A percentile compares a stretch with the other conserved stretches of the same genome.
Conservation (phyloP, 35 echinoderm and acorn worm genomes). For the Hemicentrotus pulcherrimus region DNA sequence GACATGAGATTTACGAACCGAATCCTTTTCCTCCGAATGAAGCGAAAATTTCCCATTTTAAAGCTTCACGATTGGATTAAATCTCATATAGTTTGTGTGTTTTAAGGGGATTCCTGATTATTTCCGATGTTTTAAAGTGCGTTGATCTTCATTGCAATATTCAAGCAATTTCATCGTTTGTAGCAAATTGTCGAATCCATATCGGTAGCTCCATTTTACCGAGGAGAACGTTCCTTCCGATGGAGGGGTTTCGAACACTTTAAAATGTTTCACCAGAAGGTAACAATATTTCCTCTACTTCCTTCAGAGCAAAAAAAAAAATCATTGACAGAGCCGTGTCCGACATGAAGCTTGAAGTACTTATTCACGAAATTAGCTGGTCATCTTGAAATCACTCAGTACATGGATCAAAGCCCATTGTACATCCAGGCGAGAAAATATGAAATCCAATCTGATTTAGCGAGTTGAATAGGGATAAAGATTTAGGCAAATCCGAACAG, state of each 20-base stretch:
- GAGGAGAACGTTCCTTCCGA: not conserved
- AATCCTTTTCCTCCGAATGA: not conserved
- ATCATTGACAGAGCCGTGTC: not conserved
- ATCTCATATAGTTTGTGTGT: not conserved
- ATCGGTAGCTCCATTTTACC: not conserved
- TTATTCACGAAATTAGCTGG: not conserved
- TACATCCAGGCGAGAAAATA: not conserved
- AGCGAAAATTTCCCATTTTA: constrained; percentile 32
- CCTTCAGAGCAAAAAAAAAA: not conserved
- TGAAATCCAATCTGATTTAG: constrained; percentile 32
- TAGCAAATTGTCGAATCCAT: not conserved
- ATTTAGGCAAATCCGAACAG: constrained; percentile 12
- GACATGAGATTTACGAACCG: not conserved
- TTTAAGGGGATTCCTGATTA: not conserved
- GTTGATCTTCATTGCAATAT: not conserved
- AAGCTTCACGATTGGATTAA: not conserved
- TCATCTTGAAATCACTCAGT: not conserved
- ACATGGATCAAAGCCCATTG: not conserved
- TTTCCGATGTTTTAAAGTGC: not conserved
- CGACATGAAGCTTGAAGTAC: not conserved
- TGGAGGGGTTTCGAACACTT: not conserved
- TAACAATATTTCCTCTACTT: not conserved
- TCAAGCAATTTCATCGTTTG: not conserved
- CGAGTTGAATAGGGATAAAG: constrained; percentile 22
- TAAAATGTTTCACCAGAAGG: not conserved